Base-by-base conservation (phyloP, 1,140 invertebrate species). In the Nilaparvata lugens region DNA sequence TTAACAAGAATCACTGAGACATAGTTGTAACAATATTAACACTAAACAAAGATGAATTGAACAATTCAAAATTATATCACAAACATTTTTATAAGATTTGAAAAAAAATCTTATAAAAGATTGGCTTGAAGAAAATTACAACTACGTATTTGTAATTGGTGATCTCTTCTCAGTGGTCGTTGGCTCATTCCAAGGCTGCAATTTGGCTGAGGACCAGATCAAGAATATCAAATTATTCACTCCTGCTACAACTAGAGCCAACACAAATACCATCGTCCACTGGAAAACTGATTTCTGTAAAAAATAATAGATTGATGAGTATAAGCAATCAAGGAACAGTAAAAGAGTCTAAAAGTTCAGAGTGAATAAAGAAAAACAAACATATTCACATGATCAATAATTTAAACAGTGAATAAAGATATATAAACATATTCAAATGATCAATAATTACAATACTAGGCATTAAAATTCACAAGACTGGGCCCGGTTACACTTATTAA, bases 111-210 rank as follows among this genome's bases (percentile, higher is more conserved):
- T 35, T 35, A 35, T 35, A 11, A 35, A n/a, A n/a, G n/a, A n/a
- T n/a, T n/a, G n/a, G n/a, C n/a, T n/a, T n/a, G n/a, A n/a, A n/a
- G 9, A 35, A 35, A 28, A 28, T 28, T 28, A 35, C 31, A 35
- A 35, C 31, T 35, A 35, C 31, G 31, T 35, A 35, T 35, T 35
- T 11, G 31, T 4, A 11, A 35, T 35, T 35, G 31, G 31, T 9
- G 31, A 6, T 35, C 3, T 35, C 31, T 35, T 35, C 31, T 11
- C 31, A 35, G 7, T 35, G 1, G 7, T 35, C 13, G 4, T 48
- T 48, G 45, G 45, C n/a, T 48, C 45, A 48, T 48, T 48, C 45
- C 45, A 48, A 18, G 45, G 21, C 45, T 48, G 45, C 9, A 48
- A 14, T 48, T 48, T 23, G 16, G 45, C 45, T 19, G 45, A 19